Conservation (phyloP, 1,140 invertebrate species). For the Orius laevigatus region DNA sequence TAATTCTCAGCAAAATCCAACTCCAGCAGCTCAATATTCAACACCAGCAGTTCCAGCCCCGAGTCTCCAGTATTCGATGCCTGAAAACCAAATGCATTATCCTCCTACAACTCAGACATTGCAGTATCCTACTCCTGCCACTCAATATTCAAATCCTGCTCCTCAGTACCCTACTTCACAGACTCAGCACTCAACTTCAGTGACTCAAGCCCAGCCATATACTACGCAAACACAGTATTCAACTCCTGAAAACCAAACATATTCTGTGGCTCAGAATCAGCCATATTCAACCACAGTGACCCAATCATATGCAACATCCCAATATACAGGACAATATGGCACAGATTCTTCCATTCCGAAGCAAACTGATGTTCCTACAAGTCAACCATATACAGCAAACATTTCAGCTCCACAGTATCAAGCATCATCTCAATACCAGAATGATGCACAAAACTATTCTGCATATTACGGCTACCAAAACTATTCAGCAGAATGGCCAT, state of each 20-base stretch:
- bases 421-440: conserved; percentile 2
- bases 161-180: conserved; percentile 2
- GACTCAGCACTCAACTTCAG: too few relatives aligned
- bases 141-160: neutral
- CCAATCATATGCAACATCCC: neutral
- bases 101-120: neutral
- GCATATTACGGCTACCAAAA: conserved; percentile 16
- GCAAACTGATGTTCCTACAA: neutral
- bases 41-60: neutral
- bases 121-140: neutral
- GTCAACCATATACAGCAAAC: conserved; percentile 18
- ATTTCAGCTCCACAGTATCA: conserved; percentile 18
- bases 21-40: neutral
- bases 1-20: too few relatives aligned
- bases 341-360: neutral
- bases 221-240: too few relatives aligned
- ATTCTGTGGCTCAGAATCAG: neutral
- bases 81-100: too few relatives aligned
- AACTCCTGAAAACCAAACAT: neutral
- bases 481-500: too few relatives aligned
- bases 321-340: neutral
- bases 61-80: neutral
- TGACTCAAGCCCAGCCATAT: too few relatives aligned
- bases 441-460: conserved; percentile 1
- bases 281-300: conserved; percentile 1